Conservation (phyloP, 2,888 invertebrate species). For the Epirrita christyi region DNA sequence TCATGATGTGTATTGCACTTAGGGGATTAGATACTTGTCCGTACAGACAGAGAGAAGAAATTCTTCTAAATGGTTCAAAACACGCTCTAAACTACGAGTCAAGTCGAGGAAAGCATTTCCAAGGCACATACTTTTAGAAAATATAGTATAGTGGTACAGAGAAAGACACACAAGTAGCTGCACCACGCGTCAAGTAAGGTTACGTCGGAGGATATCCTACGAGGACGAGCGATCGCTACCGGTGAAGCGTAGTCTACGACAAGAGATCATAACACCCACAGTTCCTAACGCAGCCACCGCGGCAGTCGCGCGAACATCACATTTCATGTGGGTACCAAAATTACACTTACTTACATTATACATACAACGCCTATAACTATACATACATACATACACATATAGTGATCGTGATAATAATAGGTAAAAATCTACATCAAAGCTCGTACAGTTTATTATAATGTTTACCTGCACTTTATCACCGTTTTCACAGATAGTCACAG, state of each 20-base stretch:
- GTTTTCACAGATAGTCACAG: slow-evolving; percentile 56
- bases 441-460: slow-evolving; percentile 68
- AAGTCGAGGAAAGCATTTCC: slow-evolving; percentile 81
- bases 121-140: slow-evolving; percentile 85
- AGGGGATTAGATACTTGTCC: slow-evolving; percentile 71
- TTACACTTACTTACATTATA: slow-evolving; percentile 31
- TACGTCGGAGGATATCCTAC: slow-evolving; percentile 62
- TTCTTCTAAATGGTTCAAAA: slow-evolving; percentile 80
- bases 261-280: slow-evolving; percentile 31
- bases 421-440: slow-evolving; percentile 71
- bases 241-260: slow-evolving; percentile 65
- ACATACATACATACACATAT: slow-evolving; percentile 42
- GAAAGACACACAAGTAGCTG: slow-evolving; percentile 53
- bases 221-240: slow-evolving; percentile 69
- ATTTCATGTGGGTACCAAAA: slow-evolving; percentile 22
- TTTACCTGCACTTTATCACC: slow-evolving; percentile 69
- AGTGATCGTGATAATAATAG: slow-evolving; percentile 51
- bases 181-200: slow-evolving; percentile 62
- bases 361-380: slow-evolving; percentile 41
- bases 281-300: slow-evolving; percentile 12
- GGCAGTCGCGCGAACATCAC: slow-evolving; percentile 18
- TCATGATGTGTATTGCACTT: slow-evolving; percentile 84
- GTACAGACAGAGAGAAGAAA: slow-evolving; percentile 79
- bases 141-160: slow-evolving; percentile 72
- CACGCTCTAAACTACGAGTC: slow-evolving; percentile 80